Evolutionary conservation across 2,113 vertebrate genomes (phyloP), one percentile per base, ranked within the genome.

Genomic region (Australoheros scitulus): DNA sequence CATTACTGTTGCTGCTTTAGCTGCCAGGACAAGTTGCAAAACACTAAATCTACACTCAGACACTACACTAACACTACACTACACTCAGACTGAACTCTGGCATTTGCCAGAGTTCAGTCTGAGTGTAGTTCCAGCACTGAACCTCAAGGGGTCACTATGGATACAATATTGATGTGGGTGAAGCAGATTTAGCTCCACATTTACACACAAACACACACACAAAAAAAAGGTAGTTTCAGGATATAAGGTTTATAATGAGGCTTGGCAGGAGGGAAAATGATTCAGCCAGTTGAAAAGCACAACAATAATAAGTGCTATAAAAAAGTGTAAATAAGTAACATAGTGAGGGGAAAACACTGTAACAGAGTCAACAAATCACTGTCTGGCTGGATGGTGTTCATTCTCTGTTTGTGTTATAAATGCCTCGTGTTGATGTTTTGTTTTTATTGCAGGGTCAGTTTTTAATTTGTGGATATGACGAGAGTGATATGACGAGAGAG

Each of bases 81-180:
- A n/a, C n/a, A n/a, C n/a, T n/a, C n/a, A n/a, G n/a, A n/a, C n/a
- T n/a, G n/a, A n/a, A n/a, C n/a, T n/a, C n/a, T n/a, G n/a, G n/a
- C 43, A 68, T 22, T 60, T 17, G 11, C 15, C 17, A 2, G n/a
- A n/a, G 13, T 20, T 34, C 5, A 56, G 41, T 58, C 14, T 79
- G 59, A 0, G 1, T 87, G 85, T 81, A 90, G 85, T 92, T 89
- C 18, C 72, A 18, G 1, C 1, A 3, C 8, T 2, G 0, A 15
- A n/a, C 92, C 94, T 74, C 87, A 17, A 14, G 92, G 52, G 83
- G 91, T 79, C 22, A 93, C 87, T 91, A 80, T 90, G 83, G 59
- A 76, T 82, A 70, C 50, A 82, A 26, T 20, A n/a, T 36, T 84
- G 5, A 81, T 52, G 1, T 43, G 14, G 2, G 2, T n/a, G 22